A percentile compares a stretch with the other conserved stretches of the same genome.
These are phyloP conservation scores for Betta splendens DNA, from an alignment of 2,797 vertebrate genomes.

Conservation along the genomic window DNA sequence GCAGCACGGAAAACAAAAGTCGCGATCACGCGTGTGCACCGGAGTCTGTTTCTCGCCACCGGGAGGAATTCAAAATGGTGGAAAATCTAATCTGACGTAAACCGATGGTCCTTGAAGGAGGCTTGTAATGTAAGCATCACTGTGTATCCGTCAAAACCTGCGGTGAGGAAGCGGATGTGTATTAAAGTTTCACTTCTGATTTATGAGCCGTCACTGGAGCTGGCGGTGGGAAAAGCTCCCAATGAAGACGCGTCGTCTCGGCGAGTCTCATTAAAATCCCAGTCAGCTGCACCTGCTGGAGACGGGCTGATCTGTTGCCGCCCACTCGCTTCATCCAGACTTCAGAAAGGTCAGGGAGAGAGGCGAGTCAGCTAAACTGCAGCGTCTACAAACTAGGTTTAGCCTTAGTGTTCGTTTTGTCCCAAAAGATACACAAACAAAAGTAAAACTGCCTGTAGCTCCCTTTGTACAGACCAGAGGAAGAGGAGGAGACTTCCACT, in stretches of 20 bases:
- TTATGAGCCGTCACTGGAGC: constrained; percentile 34
- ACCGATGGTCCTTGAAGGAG: constrained; percentile 24
- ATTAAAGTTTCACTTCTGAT: constrained; percentile 38
- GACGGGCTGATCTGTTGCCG: constrained; percentile 20
- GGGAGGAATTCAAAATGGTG: constrained; percentile 12
- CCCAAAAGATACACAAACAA: neutral
- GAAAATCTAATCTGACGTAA: constrained; percentile 29
- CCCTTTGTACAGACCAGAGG: too few species aligned
- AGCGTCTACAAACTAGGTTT: neutral
- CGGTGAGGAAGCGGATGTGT: constrained; percentile 22
- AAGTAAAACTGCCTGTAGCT: too few species aligned
- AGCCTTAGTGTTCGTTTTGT: neutral
- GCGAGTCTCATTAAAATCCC: constrained; percentile 32
- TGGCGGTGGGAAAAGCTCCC: constrained; percentile 23
- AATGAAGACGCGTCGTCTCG: constrained; percentile 23
- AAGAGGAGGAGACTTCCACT: too few species aligned
- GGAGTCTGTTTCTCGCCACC: neutral
- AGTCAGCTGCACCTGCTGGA: constrained; percentile 17
- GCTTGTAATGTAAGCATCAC: constrained; percentile 7
- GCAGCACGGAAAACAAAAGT: constrained; percentile 1
- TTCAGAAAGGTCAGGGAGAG: constrained; percentile 5
- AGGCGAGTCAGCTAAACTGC: constrained; percentile 4
- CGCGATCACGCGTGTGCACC: neutral
- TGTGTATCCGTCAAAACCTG: constrained; percentile 29
- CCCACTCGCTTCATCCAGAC: constrained; percentile 13